phyloP scores from a whole-genome alignment of 1,140 invertebrate species.

The Macrobrachium nipponense region DNA sequence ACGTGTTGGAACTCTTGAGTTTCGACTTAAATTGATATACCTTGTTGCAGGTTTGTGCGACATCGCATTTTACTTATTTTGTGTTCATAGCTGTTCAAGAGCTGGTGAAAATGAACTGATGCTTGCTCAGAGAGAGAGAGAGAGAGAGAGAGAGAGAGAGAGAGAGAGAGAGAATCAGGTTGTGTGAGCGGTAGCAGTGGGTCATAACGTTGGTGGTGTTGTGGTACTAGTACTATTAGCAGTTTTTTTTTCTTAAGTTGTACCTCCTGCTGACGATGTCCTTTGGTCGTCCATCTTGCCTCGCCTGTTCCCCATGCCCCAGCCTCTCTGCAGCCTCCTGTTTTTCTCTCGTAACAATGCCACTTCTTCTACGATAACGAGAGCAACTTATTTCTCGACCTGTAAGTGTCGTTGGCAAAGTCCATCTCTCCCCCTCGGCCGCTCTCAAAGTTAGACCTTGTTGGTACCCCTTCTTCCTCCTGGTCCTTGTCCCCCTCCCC shows the following conservation, averaged over 20 bases:
- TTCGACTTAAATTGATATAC: too few species aligned
- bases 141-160: not conserved
- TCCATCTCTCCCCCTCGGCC: slow-evolving; percentile 33
- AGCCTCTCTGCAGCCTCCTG: not conserved
- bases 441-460: slow-evolving; percentile 18
- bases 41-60: too few species aligned
- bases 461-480: slow-evolving; percentile 4
- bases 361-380: not conserved
- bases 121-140: not conserved
- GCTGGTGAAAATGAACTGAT: too few species aligned
- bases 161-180: not conserved
- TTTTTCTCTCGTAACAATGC: not conserved
- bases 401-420: not conserved
- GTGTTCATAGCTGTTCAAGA: too few species aligned
- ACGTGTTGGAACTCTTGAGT: too few species aligned
- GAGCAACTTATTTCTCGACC: not conserved
- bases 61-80: too few species aligned
- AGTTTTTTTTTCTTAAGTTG: too few species aligned
- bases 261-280: too few species aligned
- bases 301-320: not conserved
- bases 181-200: not conserved
- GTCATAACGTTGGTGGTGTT: not conserved
- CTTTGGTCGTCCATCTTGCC: too few species aligned
- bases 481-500: not conserved
- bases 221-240: too few species aligned